Conservation (phyloP, 2,888 invertebrate genomes). For the Drosophila trichaetosa region DNA sequence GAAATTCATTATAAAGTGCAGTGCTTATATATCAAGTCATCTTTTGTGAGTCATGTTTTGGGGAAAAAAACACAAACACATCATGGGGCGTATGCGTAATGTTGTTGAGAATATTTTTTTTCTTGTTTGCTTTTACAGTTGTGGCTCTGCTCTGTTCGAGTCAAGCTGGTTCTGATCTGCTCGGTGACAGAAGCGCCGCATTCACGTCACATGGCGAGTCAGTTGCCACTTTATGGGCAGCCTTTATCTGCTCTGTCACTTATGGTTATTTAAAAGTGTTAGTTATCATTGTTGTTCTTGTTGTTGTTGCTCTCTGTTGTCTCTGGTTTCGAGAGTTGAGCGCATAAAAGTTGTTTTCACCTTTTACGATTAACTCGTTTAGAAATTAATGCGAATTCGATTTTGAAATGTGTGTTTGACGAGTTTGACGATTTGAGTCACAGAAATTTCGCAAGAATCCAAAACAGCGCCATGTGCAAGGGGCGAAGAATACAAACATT, state of each 20-base stretch:
- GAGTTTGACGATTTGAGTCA: constrained; percentile 65
- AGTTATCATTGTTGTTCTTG: constrained; percentile 59
- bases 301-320: constrained; percentile 29
- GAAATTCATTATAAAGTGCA: constrained; percentile 9
- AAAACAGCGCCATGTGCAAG: constrained; percentile 21
- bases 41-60: constrained; percentile 40
- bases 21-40: constrained; percentile 31
- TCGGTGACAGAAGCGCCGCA: constrained; percentile 51
- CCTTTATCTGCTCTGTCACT: constrained; percentile 60
- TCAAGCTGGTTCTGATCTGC: constrained; percentile 42
- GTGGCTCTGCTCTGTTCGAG: constrained; percentile 14
- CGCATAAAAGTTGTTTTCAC: constrained; percentile 50
- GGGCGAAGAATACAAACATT: constrained; percentile 17
- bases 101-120: constrained; percentile 20
- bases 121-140: constrained; percentile 48
- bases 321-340: constrained; percentile 29
- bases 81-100: constrained; percentile 58
- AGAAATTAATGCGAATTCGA: constrained; percentile 73
- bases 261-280: constrained; percentile 63
- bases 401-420: constrained; percentile 57
- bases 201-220: constrained; percentile 42
- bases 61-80: constrained; percentile 9
- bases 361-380: constrained; percentile 65
- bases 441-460: constrained; percentile 63
- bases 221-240: constrained; percentile 56